These are phyloP conservation scores for Leptoteleia sp. DNA, from an alignment of 1,140 invertebrate species.

Conservation along the genomic window DNA sequence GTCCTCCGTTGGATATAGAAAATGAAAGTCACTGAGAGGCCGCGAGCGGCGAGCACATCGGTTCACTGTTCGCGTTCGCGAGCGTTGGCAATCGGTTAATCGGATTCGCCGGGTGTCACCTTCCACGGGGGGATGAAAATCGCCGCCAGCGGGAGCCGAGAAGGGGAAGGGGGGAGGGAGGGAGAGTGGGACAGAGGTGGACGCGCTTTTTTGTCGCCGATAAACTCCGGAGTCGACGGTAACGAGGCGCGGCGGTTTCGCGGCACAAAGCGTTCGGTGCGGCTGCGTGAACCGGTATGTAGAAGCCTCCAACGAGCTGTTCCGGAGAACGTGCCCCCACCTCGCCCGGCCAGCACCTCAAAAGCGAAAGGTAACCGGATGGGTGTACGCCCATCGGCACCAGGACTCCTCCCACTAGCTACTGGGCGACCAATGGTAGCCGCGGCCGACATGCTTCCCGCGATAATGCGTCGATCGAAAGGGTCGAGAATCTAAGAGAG, in stretches of 20 bases:
- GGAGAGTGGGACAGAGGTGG: not conserved
- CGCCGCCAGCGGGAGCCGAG: no score
- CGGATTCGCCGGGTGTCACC: conserved; percentile 23
- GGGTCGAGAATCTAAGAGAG: not conserved
- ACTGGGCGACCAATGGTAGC: conserved; percentile 34
- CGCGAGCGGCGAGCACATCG: conserved; percentile 13
- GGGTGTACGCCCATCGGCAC: conserved; percentile 26
- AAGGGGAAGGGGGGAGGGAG: not conserved
- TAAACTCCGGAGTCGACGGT: conserved; percentile 11
- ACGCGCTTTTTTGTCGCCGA: conserved; percentile 21
- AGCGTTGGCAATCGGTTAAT: not conserved
- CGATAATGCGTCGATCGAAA: conserved; percentile 13
- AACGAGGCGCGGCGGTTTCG: conserved; percentile 48
- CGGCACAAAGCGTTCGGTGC: conserved; percentile 73
- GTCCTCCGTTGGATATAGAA: not conserved
- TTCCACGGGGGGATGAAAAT: not conserved
- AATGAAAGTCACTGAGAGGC: conserved; percentile 28
- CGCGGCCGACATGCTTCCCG: conserved; percentile 17
- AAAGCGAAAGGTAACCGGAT: conserved; percentile 55
- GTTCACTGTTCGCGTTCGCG: no score
- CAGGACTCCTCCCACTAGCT: conserved; percentile 44
- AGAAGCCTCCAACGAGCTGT: conserved; percentile 49
- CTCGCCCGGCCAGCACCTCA: not conserved
- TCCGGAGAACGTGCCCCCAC: conserved; percentile 53
- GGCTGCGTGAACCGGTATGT: conserved; percentile 79